Base-by-base conservation (phyloP, 2,888 invertebrate species). In the Microplitis deprimator region DNA sequence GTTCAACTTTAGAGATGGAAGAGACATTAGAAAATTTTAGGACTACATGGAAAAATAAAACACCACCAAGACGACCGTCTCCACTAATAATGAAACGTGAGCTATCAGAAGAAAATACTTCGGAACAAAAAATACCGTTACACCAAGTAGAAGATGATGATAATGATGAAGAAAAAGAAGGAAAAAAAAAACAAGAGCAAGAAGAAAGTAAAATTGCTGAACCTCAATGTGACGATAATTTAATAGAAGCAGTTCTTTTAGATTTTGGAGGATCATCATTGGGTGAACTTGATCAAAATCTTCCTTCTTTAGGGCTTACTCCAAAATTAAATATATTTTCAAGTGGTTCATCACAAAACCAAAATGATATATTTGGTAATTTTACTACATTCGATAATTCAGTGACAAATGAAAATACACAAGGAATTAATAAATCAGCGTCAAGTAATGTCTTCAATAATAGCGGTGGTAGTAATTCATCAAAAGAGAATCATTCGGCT, bases 1-100 rank as follows among this genome's bases (percentile, higher is more conserved):
- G 94, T 5, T 94, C 95, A 0, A 93, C 94, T 75, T 89, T 96
- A 75, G 97, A 97, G 88, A 94, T 94, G 90, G 96, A 96, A 79
- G 96, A 96, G 89, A 94, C 95, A 84, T 91, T 95, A 39, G 96
- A 96, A 84, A 96, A 95, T 87, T 96, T 96, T 87, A 81, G 87
- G 68, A 81, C 81, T 3, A 68, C 79, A 38, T 62, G 68, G 16
- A 68, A 75, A 10, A 20, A 41, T 0, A 73, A 78, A 7, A 29
- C 41, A 20, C 67, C 71, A 65, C 64, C 61, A n/a, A 13, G 38
- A 29, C 39, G 20, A 38, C 40, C 29, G 1, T 13, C 68, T 17
- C 61, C 62, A 38, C 67, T 77, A 10, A 60, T 40, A 8, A 64
- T 77, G n/a, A 77, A 79, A 71, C 13, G 67, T 8, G 78, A 79